Conservation (phyloP, 2,888 invertebrate genomes). For the Noctua janthina region DNA sequence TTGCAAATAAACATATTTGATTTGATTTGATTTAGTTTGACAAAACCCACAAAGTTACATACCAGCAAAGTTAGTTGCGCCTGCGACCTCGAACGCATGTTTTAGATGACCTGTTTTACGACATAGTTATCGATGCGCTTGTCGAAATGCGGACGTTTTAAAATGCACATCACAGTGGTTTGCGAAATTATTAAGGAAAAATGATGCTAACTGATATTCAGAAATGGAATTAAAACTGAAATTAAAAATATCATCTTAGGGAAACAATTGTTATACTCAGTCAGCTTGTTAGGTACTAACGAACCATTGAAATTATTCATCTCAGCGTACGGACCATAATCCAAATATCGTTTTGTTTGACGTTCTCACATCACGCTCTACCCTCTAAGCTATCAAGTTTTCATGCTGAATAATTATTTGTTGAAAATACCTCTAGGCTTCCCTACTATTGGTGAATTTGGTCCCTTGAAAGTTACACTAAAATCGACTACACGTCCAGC, state of each 20-base stretch:
- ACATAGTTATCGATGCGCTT: conserved; percentile 13
- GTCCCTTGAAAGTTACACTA: neutral
- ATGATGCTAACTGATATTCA: neutral
- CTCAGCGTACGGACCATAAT: neutral
- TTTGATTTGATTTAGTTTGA: too few relatives aligned
- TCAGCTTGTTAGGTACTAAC: neutral
- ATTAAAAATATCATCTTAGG: neutral
- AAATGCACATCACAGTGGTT: neutral
- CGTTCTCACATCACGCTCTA: neutral
- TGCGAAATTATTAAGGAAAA: neutral
- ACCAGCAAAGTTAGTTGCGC: conserved; percentile 8
- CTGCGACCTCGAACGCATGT: conserved; percentile 26
- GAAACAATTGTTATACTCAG: neutral
- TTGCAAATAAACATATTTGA: too few relatives aligned
- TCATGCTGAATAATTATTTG: neutral
- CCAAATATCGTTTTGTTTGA: neutral
- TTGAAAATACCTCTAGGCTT: neutral
- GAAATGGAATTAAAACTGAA: neutral
- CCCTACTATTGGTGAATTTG: neutral
- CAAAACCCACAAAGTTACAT: neutral
- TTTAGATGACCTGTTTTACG: conserved; percentile 22
- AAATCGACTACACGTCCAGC: conserved; percentile 1
- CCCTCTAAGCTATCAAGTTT: neutral
- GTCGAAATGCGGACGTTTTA: neutral
- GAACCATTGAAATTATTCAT: neutral